Percentiles rank a stretch among this genome's conserved stretches.
Conservation (phyloP, 2,113 vertebrate genomes). For the Nycticorax nycticorax region DNA sequence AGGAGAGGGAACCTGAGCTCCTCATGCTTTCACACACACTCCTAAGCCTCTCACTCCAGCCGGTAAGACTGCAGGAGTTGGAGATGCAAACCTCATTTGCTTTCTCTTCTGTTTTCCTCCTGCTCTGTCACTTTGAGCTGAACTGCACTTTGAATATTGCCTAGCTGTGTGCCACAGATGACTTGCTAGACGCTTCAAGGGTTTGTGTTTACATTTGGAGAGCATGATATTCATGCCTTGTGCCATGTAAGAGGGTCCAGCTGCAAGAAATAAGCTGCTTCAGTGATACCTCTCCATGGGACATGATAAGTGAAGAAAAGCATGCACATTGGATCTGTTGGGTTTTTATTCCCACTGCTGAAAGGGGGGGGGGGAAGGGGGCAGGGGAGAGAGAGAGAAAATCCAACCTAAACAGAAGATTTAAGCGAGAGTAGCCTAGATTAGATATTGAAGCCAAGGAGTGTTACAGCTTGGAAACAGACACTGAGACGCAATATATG, state of each 20-base stretch:
- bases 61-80: neutral
- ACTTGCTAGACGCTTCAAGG: neutral
- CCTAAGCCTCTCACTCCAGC: neutral
- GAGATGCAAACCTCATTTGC: neutral
- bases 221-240: neutral
- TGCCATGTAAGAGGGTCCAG: neutral
- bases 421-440: neutral
- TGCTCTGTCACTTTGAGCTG: neutral
- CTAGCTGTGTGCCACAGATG: neutral
- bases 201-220: neutral
- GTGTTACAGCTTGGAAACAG: neutral
- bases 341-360: neutral
- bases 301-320: neutral
- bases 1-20: neutral
- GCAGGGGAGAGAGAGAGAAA: rapidly evolving
- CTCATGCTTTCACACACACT: neutral
- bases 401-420: neutral
- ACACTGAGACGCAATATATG: neutral
- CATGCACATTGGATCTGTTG: neutral
- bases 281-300: neutral
- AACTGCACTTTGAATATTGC: neutral
- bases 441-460: neutral
- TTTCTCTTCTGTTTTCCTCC: neutral
- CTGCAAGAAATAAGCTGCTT: neutral
- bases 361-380: neutral